Evolutionary conservation across 1,140 invertebrate species (phyloP).

Genomic region (Brachionus calyciflorus): DNA sequence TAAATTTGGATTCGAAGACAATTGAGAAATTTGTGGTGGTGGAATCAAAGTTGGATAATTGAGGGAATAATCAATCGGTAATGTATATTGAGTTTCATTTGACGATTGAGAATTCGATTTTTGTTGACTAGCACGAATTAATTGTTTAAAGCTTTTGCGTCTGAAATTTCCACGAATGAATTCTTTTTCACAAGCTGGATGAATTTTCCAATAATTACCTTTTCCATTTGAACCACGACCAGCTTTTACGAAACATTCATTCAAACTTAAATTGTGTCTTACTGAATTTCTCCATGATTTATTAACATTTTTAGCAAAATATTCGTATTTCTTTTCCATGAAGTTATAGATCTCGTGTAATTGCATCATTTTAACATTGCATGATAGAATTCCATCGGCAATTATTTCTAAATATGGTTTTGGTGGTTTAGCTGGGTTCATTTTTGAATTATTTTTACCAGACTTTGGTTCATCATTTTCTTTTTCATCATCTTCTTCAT

Average conservation of each 20-base stretch:
- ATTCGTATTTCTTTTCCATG: conserved; percentile 39
- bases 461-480: conserved; percentile 12
- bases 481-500: conserved; percentile 13
- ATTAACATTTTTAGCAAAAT: conserved; percentile 46
- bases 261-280: conserved; percentile 90
- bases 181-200: conserved; percentile 40
- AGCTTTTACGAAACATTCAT: conserved; percentile 97
- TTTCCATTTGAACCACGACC: conserved; percentile 85
- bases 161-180: conserved; percentile 37
- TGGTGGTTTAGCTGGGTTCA: conserved; percentile 5
- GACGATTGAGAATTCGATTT: neutral
- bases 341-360: conserved; percentile 44
- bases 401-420: conserved; percentile 45
- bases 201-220: conserved; percentile 68
- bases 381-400: conserved; percentile 41
- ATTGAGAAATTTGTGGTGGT: neutral
- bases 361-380: conserved; percentile 34
- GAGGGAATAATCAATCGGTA: neutral
- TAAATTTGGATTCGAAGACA: neutral
- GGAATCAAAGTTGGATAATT: conserved; percentile 18
- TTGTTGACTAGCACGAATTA: conserved; percentile 12
- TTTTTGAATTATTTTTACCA: neutral
- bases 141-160: conserved; percentile 15
- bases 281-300: conserved; percentile 88
- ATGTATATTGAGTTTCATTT: conserved; percentile 3